phyloP scores from a whole-genome alignment of 1,140 invertebrate species.

The Zaprionus vittiger region DNA sequence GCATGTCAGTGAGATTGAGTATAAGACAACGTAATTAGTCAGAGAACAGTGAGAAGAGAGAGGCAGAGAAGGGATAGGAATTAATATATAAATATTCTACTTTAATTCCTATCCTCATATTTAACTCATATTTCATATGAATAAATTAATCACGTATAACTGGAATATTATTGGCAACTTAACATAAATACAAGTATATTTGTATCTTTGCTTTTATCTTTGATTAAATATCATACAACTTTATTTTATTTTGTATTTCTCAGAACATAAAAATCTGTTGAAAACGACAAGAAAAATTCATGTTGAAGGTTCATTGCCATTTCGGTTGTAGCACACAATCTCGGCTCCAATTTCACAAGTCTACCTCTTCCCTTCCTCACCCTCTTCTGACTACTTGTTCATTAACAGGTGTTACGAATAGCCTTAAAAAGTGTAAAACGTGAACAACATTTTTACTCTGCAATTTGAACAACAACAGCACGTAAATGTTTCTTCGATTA shows the following conservation, averaged over 20 bases:
- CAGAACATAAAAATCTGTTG: constrained; percentile 2
- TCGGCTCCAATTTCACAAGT: constrained; percentile 8
- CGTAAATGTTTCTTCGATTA: constrained; percentile 7
- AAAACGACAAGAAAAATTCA: constrained; percentile 3
- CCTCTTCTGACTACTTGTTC: neutral
- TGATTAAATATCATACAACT: neutral
- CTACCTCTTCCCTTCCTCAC: neutral
- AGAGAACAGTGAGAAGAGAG: neutral
- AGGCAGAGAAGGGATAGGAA: neutral
- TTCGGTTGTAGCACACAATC: neutral
- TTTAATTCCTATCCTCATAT: too few relatives aligned
- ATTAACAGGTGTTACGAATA: constrained; percentile 23
- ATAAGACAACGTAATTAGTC: constrained; percentile 1
- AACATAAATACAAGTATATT: neutral
- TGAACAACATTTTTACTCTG: constrained; percentile 8
- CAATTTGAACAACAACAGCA: constrained; percentile 21
- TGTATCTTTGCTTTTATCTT: neutral
- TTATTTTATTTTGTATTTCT: neutral
- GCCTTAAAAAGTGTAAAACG: constrained; percentile 11
- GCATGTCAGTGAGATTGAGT: constrained; percentile 9
- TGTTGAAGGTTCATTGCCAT: constrained; percentile 33
- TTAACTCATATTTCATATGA: neutral
- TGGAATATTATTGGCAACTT: neutral
- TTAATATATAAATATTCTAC: too few relatives aligned
- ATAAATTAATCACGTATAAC: neutral